phyloP scores from a whole-genome alignment of 1,140 invertebrate species.

The Arion vulgaris region DNA sequence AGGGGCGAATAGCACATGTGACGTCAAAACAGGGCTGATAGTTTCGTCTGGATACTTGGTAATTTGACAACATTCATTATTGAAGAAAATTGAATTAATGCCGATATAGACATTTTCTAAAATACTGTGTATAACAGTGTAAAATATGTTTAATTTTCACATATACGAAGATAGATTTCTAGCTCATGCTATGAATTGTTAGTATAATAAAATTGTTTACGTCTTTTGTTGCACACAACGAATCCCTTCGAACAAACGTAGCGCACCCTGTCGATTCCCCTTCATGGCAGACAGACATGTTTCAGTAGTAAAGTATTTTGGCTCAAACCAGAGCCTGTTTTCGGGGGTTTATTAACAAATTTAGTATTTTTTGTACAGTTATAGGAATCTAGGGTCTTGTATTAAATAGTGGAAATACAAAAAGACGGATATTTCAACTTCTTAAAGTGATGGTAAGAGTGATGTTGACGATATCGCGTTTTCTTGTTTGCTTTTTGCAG shows the following conservation, averaged over 20 bases:
- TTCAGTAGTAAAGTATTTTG: slow-evolving; percentile 42
- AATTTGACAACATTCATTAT: neutral
- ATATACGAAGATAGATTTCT: neutral
- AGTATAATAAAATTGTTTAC: neutral
- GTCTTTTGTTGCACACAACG: slow-evolving; percentile 12
- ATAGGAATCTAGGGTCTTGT: neutral
- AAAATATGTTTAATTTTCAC: neutral
- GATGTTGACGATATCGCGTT: neutral
- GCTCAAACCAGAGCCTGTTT: slow-evolving; percentile 53
- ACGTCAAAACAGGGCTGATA: slow-evolving; percentile 18
- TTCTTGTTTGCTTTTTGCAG: neutral
- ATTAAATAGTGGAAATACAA: slow-evolving; percentile 11
- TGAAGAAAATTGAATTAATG: neutral
- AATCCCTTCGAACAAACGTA: slow-evolving; percentile 33
- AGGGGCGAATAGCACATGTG: slow-evolving; percentile 39
- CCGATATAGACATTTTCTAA: neutral
- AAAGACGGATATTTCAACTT: slow-evolving; percentile 28
- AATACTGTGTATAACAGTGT: neutral
- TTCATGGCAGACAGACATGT: slow-evolving; percentile 49
- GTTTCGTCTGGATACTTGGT: slow-evolving; percentile 20
- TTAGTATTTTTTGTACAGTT: slow-evolving; percentile 29
- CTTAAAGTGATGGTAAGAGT: slow-evolving; percentile 16
- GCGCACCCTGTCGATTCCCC: slow-evolving; percentile 43
- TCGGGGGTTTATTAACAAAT: slow-evolving; percentile 55
- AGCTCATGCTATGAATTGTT: neutral